Conservation (phyloP, 1,140 invertebrate species). For the Halesus radiatus region DNA sequence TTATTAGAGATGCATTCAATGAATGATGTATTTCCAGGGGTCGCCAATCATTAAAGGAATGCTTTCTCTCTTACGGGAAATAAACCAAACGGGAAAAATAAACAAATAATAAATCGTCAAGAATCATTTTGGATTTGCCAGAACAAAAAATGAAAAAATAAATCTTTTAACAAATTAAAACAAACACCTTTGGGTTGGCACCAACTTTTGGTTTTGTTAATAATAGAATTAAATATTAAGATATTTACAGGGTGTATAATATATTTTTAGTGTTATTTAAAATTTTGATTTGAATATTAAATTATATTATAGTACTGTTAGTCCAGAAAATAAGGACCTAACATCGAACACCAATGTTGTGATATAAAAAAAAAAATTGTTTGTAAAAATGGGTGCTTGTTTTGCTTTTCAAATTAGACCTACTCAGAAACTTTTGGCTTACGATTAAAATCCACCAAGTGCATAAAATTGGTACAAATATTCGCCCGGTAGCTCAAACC, state of each 20-base stretch:
- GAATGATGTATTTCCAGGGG: background rate
- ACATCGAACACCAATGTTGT: conserved; percentile 37
- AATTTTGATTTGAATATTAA: conserved; percentile 11
- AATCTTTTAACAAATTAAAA: background rate
- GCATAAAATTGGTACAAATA: too few relatives aligned
- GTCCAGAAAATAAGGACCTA: conserved; percentile 5
- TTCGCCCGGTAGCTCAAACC: too few relatives aligned
- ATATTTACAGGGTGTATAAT: background rate
- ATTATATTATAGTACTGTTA: conserved; percentile 31
- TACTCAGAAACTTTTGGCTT: too few relatives aligned
- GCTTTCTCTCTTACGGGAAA: background rate
- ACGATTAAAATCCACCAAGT: too few relatives aligned
- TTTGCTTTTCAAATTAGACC: background rate
- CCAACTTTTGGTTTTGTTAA: conserved; percentile 28
- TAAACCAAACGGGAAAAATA: background rate
- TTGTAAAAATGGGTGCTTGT: conserved; percentile 11
- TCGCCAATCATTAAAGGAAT: background rate
- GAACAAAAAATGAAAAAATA: background rate
- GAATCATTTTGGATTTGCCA: conserved; percentile 13
- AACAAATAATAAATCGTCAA: conserved; percentile 13
- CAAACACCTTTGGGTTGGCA: conserved; percentile 53
- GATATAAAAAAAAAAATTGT: conserved; percentile 9
- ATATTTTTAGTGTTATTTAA: too few relatives aligned
- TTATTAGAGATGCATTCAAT: too few relatives aligned
- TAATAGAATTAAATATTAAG: conserved; percentile 26